Percentiles rank a stretch among this genome's conserved stretches.
Evolutionary conservation across 2,888 invertebrate species (phyloP).

Genomic region (Cryptophagus acutangulus): DNA sequence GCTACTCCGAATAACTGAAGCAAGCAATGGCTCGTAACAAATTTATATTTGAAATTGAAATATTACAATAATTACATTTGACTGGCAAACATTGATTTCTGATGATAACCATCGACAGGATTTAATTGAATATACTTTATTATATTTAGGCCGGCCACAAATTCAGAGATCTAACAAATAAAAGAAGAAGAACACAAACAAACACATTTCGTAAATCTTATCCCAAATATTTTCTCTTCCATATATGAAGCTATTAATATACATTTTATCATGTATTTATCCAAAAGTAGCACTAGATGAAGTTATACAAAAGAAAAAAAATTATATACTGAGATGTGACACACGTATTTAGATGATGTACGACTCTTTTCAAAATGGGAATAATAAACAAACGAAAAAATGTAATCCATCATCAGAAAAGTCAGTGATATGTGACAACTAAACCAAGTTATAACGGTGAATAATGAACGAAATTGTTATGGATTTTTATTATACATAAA

Average conservation of each 20-base stretch:
- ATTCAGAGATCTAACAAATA: neutral
- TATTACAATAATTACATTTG: conserved; percentile 34
- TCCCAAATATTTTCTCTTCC: neutral
- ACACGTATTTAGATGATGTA: conserved; percentile 24
- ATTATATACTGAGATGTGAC: conserved; percentile 13
- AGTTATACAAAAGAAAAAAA: neutral
- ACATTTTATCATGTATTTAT: conserved; percentile 1
- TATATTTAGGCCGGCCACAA: neutral
- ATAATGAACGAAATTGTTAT: no score
- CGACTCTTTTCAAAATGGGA: conserved; percentile 22
- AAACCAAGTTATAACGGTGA: no score
- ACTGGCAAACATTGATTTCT: conserved; percentile 14
- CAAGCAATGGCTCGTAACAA: conserved; percentile 35
- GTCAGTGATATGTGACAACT: no score
- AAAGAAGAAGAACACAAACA: neutral
- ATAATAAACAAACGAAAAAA: conserved; percentile 21
- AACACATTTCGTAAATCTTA: neutral
- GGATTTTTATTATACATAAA: conserved; percentile 4
- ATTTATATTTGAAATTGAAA: conserved; percentile 38
- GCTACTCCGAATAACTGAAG: conserved; percentile 27
- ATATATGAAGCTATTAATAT: neutral
- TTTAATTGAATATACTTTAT: no score
- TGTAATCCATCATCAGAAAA: conserved; percentile 22
- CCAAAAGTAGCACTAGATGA: neutral
- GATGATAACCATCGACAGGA: no score